phyloP scores from a whole-genome alignment of 2,797 vertebrate species.

The Urocyon cinereoargenteus region DNA sequence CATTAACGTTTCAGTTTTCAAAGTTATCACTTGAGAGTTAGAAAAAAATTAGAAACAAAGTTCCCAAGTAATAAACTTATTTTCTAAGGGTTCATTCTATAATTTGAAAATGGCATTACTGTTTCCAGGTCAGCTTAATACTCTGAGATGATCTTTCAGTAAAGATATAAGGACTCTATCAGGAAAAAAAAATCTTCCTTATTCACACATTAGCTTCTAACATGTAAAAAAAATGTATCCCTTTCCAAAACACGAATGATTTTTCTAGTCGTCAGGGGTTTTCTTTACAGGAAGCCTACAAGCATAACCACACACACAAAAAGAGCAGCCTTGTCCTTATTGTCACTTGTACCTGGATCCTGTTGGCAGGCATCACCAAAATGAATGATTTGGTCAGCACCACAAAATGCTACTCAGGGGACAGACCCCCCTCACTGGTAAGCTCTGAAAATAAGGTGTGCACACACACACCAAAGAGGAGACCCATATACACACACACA shows the following conservation, averaged over 20 bases:
- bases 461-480: background rate
- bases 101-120: background rate
- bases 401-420: background rate
- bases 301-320: background rate
- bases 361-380: background rate
- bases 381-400: background rate
- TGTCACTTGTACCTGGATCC: background rate
- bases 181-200: background rate
- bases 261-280: background rate
- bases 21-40: background rate
- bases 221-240: background rate
- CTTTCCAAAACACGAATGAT: background rate
- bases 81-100: background rate
- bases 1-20: background rate
- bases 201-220: background rate
- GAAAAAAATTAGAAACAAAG: constrained; percentile 1
- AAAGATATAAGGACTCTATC: background rate
- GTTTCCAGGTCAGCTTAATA: background rate
- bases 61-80: background rate
- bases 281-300: background rate
- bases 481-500: background rate
- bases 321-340: background rate
- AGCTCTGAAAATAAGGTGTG: background rate
- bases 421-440: background rate
- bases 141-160: constrained; percentile 12